Evolutionary conservation across 2,113 vertebrate species (phyloP), one percentile per base, ranked within the genome.

Genomic region (Neolamprologus devosi): DNA sequence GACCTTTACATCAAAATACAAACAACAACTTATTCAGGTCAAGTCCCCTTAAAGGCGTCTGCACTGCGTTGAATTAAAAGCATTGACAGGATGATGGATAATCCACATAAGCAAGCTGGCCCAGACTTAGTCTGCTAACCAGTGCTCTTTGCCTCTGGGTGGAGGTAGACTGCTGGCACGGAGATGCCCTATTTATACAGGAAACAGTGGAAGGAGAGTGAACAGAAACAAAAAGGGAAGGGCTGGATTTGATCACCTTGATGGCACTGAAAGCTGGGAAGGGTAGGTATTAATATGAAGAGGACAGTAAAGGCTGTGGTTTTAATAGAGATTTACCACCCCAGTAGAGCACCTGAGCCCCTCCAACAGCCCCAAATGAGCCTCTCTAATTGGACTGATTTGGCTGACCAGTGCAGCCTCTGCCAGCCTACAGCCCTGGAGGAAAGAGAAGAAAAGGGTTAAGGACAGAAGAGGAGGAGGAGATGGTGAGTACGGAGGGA

Each of bases 31-130:
- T 91, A 95, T 92, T 89, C 89, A 91, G 93, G 94, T 94, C 92
- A 83, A 93, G 92, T 86, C 87, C 86, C 83, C 87, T 88, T 88
- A 49, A 91, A 93, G 88, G 83, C 79, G 17, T 82, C 58, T 6
- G 83, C 79, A 75, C 28, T 45, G 87, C n/a, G 40, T 42, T 81
- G 91, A 83, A 93, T 93, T 91, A 94, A 92, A 89, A 89, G 88
- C 84, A 19, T 12, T 86, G 94, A 95, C 92, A 94, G 91, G 70
- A 95, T 95, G 95, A 95, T 95, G 92, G 94, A 95, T 94, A 84
- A 90, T 89, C 80, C 91, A 57, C 85, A 60, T 37, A 28, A 5
- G 3, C 49, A 17, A 30, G 49, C 81, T 19, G 85, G 86, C 87
- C 88, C 83, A 40, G 82, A 63, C 89, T 85, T 65, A 57, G 58